These are phyloP conservation scores for Sceloporus undulatus DNA, from an alignment of 2,113 vertebrate genomes.

Conservation along the genomic window DNA sequence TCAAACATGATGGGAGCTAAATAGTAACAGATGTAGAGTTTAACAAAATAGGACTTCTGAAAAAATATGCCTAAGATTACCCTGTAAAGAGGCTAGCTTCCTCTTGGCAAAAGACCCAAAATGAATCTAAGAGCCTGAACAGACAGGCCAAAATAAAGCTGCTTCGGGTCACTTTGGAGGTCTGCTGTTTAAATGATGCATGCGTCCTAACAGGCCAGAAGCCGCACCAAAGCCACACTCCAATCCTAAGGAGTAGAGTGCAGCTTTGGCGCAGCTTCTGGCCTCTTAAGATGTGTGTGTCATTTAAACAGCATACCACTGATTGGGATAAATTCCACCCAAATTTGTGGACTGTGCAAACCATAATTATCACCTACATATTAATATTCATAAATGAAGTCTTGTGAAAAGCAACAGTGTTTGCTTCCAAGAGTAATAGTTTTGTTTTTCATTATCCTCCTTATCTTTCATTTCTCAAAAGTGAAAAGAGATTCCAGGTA, in stretches of 20 bases:
- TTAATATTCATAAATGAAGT: background rate
- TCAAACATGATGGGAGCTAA: background rate
- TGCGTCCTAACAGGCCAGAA: no score
- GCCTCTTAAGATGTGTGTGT: no score
- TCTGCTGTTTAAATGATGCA: no score
- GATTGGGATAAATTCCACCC: background rate
- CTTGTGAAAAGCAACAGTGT: background rate
- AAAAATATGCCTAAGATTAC: background rate
- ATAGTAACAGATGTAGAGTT: background rate
- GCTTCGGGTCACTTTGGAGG: no score
- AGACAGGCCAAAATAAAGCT: no score
- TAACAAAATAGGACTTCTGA: background rate
- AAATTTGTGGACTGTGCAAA: background rate
- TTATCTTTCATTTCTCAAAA: background rate
- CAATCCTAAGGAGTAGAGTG: no score
- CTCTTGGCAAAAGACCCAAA: background rate
- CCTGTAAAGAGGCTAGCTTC: background rate
- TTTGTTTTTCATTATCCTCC: background rate
- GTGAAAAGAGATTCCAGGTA: background rate
- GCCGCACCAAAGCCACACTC: no score
- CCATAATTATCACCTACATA: background rate
- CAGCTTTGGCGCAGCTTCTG: no score
- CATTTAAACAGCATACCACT: background rate
- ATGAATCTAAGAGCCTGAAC: background rate
- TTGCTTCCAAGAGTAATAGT: background rate